These are phyloP conservation scores for Sarcophaga bullata DNA, from an alignment of 1,140 invertebrate genomes.

Conservation along the genomic window DNA sequence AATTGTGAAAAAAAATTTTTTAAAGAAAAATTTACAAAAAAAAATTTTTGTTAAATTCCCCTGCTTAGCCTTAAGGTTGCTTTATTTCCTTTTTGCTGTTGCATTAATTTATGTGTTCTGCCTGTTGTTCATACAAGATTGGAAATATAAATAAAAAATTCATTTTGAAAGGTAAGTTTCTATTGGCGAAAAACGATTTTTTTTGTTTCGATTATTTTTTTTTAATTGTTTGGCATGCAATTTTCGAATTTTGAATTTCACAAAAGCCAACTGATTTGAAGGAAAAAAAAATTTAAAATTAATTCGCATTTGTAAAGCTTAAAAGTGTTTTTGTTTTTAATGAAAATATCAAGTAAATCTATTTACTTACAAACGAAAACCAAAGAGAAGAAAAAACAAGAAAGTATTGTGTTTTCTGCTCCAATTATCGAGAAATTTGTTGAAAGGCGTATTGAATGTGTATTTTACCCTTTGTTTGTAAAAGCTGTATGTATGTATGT, in stretches of 20 bases:
- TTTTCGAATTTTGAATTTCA: slow-evolving; percentile 22
- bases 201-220: background rate
- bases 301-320: no score
- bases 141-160: background rate
- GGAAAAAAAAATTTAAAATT: background rate
- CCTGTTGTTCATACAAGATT: background rate
- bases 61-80: background rate
- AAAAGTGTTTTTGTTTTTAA: background rate
- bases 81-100: background rate
- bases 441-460: slow-evolving; percentile 28
- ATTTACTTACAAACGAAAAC: background rate
- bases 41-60: background rate
- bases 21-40: background rate
- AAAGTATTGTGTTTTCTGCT: slow-evolving; percentile 28
- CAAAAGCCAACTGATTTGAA: background rate
- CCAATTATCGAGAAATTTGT: slow-evolving; percentile 39
- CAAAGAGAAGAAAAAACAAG: background rate
- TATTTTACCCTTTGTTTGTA: background rate
- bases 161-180: slow-evolving; percentile 1
- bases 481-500: background rate
- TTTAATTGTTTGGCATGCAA: background rate
- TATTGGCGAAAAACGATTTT: background rate
- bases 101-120: background rate
- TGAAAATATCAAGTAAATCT: background rate
- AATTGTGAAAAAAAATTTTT: background rate